Evolutionary conservation across 2,113 vertebrate genomes (phyloP).

Genomic region (human (Homo sapiens)): GRCh38 chr15:27167001-27167500

Average conservation of each 20-base stretch:
- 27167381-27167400: neutral
- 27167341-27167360: neutral
- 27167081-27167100: neutral
- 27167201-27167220: neutral
- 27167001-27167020: neutral
- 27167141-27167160: neutral
- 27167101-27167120: neutral
- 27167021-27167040: neutral
- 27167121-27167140: neutral
- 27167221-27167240: neutral
- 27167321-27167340: neutral
- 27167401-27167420: neutral
- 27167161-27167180: neutral
- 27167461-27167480: too few species aligned
- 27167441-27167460: neutral
- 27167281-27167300: neutral
- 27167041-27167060: neutral
- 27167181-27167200: accelerated
- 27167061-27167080: neutral
- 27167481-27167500: accelerated
- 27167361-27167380: neutral
- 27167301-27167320: neutral
- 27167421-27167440: neutral
- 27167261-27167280: neutral
- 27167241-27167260: neutral